A percentile compares a stretch with the other conserved stretches of the same genome.
Conservation (phyloP, 2,113 vertebrate genomes). For the Castor canadensis region DNA sequence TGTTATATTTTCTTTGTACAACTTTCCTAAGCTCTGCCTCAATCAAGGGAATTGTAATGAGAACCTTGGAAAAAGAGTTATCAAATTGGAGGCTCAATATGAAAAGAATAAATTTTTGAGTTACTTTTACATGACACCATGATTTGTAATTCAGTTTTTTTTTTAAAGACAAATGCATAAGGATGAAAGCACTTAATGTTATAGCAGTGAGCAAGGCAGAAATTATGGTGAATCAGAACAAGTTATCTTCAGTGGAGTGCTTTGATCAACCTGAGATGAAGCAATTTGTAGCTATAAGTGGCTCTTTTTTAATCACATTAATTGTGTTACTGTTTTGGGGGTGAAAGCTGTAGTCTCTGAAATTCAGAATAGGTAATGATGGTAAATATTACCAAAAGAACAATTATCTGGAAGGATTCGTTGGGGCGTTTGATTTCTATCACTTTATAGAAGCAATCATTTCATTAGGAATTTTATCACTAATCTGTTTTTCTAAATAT, state of each 20-base stretch:
- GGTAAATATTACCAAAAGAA: conserved; percentile 4
- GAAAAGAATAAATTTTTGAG: conserved; percentile 34
- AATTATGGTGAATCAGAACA: conserved; percentile 12
- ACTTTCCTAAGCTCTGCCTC: background rate
- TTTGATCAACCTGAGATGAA: conserved; percentile 35
- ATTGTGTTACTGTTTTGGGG: background rate
- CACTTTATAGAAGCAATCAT: conserved; percentile 23
- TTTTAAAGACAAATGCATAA: background rate
- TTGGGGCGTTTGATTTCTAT: conserved; percentile 1
- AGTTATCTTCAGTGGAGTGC: background rate
- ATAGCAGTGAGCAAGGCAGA: background rate
- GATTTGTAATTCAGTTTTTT: conserved; percentile 31
- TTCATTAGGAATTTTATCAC: conserved; percentile 52
- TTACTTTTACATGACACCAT: background rate
- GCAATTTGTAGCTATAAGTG: conserved; percentile 37
- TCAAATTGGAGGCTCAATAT: background rate
- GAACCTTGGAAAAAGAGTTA: background rate
- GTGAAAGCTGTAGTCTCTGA: background rate
- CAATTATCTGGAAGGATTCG: background rate
- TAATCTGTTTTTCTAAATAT: conserved; percentile 44
- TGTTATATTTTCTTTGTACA: background rate
- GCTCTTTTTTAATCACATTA: conserved; percentile 41
- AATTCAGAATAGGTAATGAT: background rate
- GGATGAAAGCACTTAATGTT: background rate
- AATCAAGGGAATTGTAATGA: conserved; percentile 16